These are phyloP conservation scores for Crotalus horridus DNA, from an alignment of 2,113 vertebrate genomes.

Conservation along the genomic window DNA sequence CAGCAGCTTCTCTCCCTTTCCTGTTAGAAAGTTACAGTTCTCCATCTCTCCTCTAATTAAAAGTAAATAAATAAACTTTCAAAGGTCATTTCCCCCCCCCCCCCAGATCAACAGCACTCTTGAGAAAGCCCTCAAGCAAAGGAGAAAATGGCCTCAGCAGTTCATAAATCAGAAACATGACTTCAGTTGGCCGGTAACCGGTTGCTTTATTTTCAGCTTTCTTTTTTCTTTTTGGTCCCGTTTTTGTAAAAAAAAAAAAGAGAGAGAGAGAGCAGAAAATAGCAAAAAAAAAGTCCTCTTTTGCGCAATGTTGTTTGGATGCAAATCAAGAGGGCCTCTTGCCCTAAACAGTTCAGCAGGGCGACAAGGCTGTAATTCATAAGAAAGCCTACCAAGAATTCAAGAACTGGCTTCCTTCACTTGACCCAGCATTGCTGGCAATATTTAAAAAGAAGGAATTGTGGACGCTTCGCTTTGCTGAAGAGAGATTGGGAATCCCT, in stretches of 20 bases:
- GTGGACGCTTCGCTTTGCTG: neutral
- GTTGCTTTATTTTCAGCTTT: neutral
- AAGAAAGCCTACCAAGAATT: neutral
- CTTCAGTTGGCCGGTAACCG: neutral
- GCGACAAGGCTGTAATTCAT: accelerated
- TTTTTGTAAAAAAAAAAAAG: neutral
- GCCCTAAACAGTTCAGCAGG: neutral
- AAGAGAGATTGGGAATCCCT: neutral
- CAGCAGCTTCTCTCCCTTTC: neutral
- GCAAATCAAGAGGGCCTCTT: slow-evolving; percentile 29
- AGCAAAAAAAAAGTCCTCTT: neutral
- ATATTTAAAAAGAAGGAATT: neutral
- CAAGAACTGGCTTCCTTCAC: neutral
- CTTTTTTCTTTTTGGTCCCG: slow-evolving; percentile 3
- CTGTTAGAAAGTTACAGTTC: neutral
- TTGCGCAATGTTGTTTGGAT: slow-evolving; percentile 10
- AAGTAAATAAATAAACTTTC: slow-evolving; percentile 3
- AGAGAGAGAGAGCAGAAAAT: neutral
- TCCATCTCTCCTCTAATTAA: neutral
- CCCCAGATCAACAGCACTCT: neutral
- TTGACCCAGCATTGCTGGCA: neutral
- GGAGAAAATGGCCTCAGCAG: slow-evolving; percentile 15
- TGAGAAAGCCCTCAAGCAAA: slow-evolving; percentile 21
- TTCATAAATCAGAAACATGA: slow-evolving; percentile 20
- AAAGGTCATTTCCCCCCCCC: neutral